Evolutionary conservation across 1,140 invertebrate genomes (phyloP).

Genomic region (Thaumatotibia leucotreta): DNA sequence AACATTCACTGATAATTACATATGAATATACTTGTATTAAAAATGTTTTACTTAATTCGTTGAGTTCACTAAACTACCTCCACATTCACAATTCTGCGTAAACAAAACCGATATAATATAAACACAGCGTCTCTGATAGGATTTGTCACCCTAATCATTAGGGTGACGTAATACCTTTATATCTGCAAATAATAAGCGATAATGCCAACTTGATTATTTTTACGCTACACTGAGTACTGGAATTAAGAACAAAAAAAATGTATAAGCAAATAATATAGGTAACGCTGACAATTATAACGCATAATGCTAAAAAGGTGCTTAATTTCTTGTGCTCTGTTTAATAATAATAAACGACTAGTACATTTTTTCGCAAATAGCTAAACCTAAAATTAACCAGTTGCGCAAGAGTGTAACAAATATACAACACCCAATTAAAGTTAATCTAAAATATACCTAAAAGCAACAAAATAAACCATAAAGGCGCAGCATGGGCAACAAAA

Average conservation of each 20-base stretch:
- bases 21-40: no score
- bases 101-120: constrained; percentile 16
- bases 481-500: constrained; percentile 56
- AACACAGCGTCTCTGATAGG: constrained; percentile 24
- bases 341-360: no score
- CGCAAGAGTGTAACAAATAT: constrained; percentile 14
- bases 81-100: no score
- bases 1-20: no score
- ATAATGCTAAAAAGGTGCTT: no score
- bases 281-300: no score
- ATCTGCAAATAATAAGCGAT: constrained; percentile 37
- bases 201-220: constrained; percentile 36
- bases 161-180: constrained; percentile 29
- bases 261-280: constrained; percentile 27
- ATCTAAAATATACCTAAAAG: constrained; percentile 69
- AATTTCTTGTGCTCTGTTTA: no score
- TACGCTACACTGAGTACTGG: constrained; percentile 26
- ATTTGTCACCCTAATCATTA: constrained; percentile 32
- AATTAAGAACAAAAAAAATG: no score
- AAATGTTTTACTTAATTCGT: no score
- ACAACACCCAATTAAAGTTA: constrained; percentile 31
- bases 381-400: not conserved
- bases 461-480: constrained; percentile 72
- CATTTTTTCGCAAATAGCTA: not conserved
- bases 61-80: no score